A percentile compares a stretch with the other conserved stretches of the same genome.
These are phyloP conservation scores for Stegophylla sp. DNA, from an alignment of 2,888 invertebrate genomes.

Conservation along the genomic window DNA sequence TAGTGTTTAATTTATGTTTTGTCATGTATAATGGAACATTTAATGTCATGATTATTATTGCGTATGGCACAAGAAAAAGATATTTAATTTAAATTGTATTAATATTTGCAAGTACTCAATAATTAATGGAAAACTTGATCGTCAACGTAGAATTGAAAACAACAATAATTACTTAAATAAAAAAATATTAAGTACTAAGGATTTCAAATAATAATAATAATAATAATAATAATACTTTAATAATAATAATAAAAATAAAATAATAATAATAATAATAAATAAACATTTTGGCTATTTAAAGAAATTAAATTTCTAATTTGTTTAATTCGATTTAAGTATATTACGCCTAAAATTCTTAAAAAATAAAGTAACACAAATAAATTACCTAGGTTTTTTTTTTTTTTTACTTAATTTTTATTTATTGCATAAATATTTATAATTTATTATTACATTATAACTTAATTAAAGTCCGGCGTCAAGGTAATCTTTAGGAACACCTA, in stretches of 20 bases:
- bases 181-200: conserved; percentile 9
- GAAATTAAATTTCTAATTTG: conserved; percentile 32
- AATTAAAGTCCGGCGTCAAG: conserved; percentile 38
- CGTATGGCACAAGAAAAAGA: conserved; percentile 50
- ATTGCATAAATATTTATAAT: not conserved
- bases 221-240: conserved; percentile 1
- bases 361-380: conserved; percentile 37
- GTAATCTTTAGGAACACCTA: conserved; percentile 53
- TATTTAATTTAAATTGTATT: conserved; percentile 16
- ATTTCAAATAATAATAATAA: conserved; percentile 6
- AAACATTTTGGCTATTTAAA: conserved; percentile 30
- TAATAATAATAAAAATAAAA: not conserved
- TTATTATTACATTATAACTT: conserved; percentile 15
- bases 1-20: conserved; percentile 6
- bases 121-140: conserved; percentile 8
- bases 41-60: conserved; percentile 39
- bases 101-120: conserved; percentile 17
- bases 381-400: conserved; percentile 43
- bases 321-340: conserved; percentile 43
- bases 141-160: conserved; percentile 20
- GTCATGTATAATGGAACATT: conserved; percentile 34
- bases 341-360: conserved; percentile 18
- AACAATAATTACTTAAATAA: conserved; percentile 13
- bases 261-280: not conserved
- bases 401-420: conserved; percentile 9